Percentiles rank a stretch among this genome's conserved stretches.
Evolutionary conservation across 2,797 vertebrate species (phyloP).

Genomic region (Microctenopoma steveboyesi): DNA sequence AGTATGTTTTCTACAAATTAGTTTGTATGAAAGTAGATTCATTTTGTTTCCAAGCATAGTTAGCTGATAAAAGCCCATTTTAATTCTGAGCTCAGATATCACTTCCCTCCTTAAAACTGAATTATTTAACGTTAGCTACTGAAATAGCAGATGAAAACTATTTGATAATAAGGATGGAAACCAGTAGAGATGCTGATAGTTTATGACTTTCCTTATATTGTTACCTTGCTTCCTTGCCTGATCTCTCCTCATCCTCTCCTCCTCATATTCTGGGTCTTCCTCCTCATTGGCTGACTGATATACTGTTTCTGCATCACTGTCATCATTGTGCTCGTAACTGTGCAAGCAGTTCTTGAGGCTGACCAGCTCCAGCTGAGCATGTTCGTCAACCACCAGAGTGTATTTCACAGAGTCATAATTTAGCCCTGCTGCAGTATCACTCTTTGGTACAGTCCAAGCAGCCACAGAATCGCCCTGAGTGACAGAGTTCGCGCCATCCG

Average conservation of each 20-base stretch:
- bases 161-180: neutral
- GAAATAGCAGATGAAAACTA: neutral
- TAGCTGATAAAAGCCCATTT: too few species aligned
- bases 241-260: slow-evolving; percentile 74
- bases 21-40: neutral
- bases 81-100: too few species aligned
- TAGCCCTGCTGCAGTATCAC: slow-evolving; percentile 87
- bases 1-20: too few species aligned
- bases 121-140: too few species aligned
- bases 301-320: slow-evolving; percentile 87
- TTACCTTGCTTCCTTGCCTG: slow-evolving; percentile 74
- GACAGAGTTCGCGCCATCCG: slow-evolving; percentile 14
- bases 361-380: slow-evolving; percentile 91
- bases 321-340: slow-evolving; percentile 85
- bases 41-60: too few species aligned
- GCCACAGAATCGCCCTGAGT: slow-evolving; percentile 25
- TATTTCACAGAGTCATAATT: slow-evolving; percentile 93
- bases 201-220: neutral
- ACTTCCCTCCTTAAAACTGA: too few species aligned
- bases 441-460: slow-evolving; percentile 80
- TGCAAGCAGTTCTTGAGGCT: slow-evolving; percentile 92
- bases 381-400: slow-evolving; percentile 94
- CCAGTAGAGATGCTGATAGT: neutral
- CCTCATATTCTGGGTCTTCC: slow-evolving; percentile 82
- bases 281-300: slow-evolving; percentile 90